phyloP scores from a whole-genome alignment of 92 coral and sea anemone species.

The Isaurus tuberculatus region DNA sequence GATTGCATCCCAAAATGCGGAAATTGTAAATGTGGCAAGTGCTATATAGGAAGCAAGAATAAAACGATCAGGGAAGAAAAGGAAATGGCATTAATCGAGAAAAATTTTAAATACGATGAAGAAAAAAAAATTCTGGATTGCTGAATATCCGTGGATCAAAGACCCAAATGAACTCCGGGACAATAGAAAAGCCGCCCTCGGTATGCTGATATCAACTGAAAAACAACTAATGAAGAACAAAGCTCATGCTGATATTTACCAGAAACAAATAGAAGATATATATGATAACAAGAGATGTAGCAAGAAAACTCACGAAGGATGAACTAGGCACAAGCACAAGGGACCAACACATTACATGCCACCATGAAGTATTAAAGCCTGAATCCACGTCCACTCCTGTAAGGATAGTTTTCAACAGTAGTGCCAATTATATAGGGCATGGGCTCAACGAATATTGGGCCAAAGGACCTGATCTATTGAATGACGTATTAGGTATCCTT shows the following conservation, averaged over 20 bases:
- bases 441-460: slow-evolving; percentile 66
- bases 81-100: slow-evolving; percentile 11
- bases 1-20: neutral
- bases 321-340: slow-evolving; percentile 45
- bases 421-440: slow-evolving; percentile 65
- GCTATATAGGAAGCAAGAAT: neutral
- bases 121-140: slow-evolving; percentile 7
- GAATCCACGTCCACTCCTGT: slow-evolving; percentile 56
- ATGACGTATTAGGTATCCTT: slow-evolving; percentile 56
- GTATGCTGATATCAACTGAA: slow-evolving; percentile 52
- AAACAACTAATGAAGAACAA: slow-evolving; percentile 45
- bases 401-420: slow-evolving; percentile 65
- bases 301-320: slow-evolving; percentile 41
- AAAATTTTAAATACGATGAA: neutral
- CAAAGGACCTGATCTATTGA: slow-evolving; percentile 60
- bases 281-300: slow-evolving; percentile 49
- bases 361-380: slow-evolving; percentile 53
- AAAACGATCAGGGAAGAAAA: neutral
- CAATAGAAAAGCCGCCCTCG: slow-evolving; percentile 61
- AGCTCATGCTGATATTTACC: slow-evolving; percentile 52
- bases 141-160: slow-evolving; percentile 65
- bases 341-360: slow-evolving; percentile 51
- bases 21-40: neutral
- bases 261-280: slow-evolving; percentile 56
- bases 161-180: slow-evolving; percentile 66